phyloP scores from a whole-genome alignment of 1,140 invertebrate species.

The Solenopsis fugax region DNA sequence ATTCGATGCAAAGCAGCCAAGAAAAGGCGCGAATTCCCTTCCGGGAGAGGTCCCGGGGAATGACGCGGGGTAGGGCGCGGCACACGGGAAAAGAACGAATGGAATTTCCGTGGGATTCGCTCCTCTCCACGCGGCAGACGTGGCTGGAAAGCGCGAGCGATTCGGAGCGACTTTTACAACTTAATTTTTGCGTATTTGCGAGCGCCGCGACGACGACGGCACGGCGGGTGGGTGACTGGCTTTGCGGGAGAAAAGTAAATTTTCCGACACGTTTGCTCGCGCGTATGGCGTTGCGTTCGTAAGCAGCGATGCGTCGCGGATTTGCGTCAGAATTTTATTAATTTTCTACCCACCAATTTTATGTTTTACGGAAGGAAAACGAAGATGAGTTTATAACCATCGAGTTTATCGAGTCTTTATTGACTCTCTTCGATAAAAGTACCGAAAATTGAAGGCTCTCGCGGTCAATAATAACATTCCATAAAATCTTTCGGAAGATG shows the following conservation, averaged over 20 bases:
- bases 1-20: conserved; percentile 62
- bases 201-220: conserved; percentile 18
- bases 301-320: conserved; percentile 28
- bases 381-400: neutral
- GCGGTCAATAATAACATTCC: neutral
- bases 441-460: neutral
- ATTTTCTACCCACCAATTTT: conserved; percentile 2
- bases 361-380: neutral
- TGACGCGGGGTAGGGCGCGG: neutral
- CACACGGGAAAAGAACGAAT: conserved; percentile 35
- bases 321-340: conserved; percentile 52
- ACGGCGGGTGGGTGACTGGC: conserved; percentile 10
- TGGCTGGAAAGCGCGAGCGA: conserved; percentile 57
- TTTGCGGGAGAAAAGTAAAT: conserved; percentile 62
- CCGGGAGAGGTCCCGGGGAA: neutral
- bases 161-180: conserved; percentile 65
- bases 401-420: neutral
- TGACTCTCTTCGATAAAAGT: neutral
- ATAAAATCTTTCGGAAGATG: neutral
- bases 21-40: conserved; percentile 47
- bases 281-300: conserved; percentile 38
- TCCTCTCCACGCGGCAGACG: conserved; percentile 53
- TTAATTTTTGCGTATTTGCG: conserved; percentile 65
- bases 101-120: conserved; percentile 54
- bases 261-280: conserved; percentile 60